Evolutionary conservation across 2,113 vertebrate genomes (phyloP).

Genomic region (Phocoena phocoena): DNA sequence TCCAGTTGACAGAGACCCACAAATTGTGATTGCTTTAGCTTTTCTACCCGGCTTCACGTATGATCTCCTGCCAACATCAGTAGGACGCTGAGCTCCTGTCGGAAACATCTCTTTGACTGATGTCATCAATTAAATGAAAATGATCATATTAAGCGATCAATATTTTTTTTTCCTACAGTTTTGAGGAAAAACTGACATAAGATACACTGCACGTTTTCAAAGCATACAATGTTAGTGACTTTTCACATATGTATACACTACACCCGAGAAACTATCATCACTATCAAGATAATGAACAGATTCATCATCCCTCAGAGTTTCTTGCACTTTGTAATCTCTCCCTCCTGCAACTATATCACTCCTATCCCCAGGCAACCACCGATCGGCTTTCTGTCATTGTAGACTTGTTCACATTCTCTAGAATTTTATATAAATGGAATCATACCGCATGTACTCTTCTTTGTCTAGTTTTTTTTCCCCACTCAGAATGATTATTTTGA

Average conservation of each 20-base stretch:
- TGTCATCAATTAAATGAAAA: conserved; percentile 48
- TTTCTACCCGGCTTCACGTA: not conserved
- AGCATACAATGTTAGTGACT: conserved; percentile 39
- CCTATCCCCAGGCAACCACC: not conserved
- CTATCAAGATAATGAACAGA: conserved; percentile 42
- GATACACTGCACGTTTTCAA: conserved; percentile 41
- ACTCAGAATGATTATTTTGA: conserved; percentile 1
- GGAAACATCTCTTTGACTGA: not conserved
- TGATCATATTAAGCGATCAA: not conserved
- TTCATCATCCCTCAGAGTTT: conserved; percentile 5
- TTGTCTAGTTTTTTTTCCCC: not conserved
- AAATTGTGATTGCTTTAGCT: not conserved
- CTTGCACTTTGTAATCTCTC: not conserved
- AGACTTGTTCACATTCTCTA: not conserved
- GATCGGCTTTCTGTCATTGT: conserved; percentile 24
- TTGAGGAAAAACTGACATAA: conserved; percentile 12
- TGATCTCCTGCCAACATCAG: not conserved
- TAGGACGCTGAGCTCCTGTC: not conserved
- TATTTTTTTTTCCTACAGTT: not conserved
- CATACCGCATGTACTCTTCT: not conserved
- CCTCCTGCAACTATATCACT: not conserved
- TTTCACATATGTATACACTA: conserved; percentile 54
- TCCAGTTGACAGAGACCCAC: not conserved
- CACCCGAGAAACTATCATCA: conserved; percentile 11
- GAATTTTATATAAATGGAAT: conserved; percentile 27